Percentiles rank a stretch among this genome's conserved stretches.
These are phyloP conservation scores for Drosophila merina DNA, from an alignment of 2,888 invertebrate genomes.

Conservation along the genomic window DNA sequence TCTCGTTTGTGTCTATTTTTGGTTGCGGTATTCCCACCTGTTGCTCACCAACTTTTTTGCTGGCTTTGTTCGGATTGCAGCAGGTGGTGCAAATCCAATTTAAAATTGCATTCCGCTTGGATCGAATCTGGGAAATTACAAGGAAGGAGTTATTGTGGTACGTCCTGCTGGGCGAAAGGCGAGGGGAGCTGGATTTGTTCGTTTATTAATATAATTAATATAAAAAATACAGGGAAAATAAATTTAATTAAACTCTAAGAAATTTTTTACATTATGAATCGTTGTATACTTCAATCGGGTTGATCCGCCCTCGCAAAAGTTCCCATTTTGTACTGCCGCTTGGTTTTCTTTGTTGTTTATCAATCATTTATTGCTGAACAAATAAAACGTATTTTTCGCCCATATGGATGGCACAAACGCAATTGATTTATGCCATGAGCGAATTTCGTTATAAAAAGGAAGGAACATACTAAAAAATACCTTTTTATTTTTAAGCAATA, in stretches of 20 bases:
- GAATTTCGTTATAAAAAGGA: slow-evolving; percentile 23
- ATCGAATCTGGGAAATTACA: neutral
- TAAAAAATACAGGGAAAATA: too few species aligned
- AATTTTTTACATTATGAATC: too few species aligned
- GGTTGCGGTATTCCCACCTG: slow-evolving; percentile 59
- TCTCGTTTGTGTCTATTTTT: slow-evolving; percentile 16
- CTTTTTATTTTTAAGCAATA: slow-evolving; percentile 24
- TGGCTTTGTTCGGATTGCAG: slow-evolving; percentile 28
- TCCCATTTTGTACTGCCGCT: slow-evolving; percentile 19
- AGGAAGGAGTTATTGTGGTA: neutral
- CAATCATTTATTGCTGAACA: slow-evolving; percentile 51
- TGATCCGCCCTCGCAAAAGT: slow-evolving; percentile 31
- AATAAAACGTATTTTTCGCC: slow-evolving; percentile 54
- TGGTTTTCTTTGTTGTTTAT: slow-evolving; percentile 43
- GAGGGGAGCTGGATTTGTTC: slow-evolving; percentile 8
- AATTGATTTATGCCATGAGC: slow-evolving; percentile 53
- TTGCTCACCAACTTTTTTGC: slow-evolving; percentile 44
- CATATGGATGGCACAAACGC: slow-evolving; percentile 53
- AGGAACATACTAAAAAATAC: slow-evolving; percentile 3
- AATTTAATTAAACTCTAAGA: too few species aligned
- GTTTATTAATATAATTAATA: neutral
- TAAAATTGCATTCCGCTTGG: slow-evolving; percentile 57
- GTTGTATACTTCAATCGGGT: slow-evolving; percentile 17
- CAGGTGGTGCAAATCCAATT: slow-evolving; percentile 71
- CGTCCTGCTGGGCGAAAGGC: slow-evolving; percentile 3